Percentiles rank a stretch among this genome's conserved stretches.
These are phyloP conservation scores for Sebastes cheni DNA, from an alignment of 2,797 vertebrate species.

Conservation along the genomic window DNA sequence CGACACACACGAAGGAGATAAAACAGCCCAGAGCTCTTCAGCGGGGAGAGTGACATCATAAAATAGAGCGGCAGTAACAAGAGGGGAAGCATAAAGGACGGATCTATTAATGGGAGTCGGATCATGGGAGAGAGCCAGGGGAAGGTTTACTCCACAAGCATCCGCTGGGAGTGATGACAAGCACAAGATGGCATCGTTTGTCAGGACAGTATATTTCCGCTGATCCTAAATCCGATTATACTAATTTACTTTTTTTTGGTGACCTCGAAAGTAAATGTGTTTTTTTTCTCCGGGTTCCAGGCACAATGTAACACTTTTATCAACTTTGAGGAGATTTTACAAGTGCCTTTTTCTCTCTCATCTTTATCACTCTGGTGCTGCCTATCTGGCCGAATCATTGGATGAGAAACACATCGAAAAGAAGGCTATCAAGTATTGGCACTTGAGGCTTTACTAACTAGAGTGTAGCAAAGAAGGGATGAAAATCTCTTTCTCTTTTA, in stretches of 20 bases:
- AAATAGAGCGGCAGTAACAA: conserved; percentile 77
- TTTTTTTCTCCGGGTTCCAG: conserved; percentile 14
- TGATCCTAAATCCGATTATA: conserved; percentile 43
- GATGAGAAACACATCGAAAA: neutral
- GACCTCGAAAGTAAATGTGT: conserved; percentile 26
- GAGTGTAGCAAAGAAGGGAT: neutral
- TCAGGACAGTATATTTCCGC: conserved; percentile 25
- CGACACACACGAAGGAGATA: conserved; percentile 75
- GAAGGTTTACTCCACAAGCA: conserved; percentile 54
- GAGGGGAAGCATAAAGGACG: conserved; percentile 76
- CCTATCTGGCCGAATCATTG: neutral
- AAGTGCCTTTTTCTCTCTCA: neutral
- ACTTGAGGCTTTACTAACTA: neutral
- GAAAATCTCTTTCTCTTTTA: conserved; percentile 3
- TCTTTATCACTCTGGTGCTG: neutral
- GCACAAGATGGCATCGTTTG: conserved; percentile 37
- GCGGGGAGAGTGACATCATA: conserved; percentile 81
- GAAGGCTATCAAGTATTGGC: neutral
- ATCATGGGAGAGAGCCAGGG: conserved; percentile 46
- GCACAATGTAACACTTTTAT: neutral
- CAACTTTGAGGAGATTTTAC: neutral
- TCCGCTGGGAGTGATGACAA: conserved; percentile 54
- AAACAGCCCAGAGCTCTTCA: conserved; percentile 77
- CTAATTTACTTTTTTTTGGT: neutral
- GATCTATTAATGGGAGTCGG: conserved; percentile 74